These are phyloP conservation scores for Myrmecobius fasciatus DNA, from an alignment of 2,113 vertebrate species.

Conservation along the genomic window DNA sequence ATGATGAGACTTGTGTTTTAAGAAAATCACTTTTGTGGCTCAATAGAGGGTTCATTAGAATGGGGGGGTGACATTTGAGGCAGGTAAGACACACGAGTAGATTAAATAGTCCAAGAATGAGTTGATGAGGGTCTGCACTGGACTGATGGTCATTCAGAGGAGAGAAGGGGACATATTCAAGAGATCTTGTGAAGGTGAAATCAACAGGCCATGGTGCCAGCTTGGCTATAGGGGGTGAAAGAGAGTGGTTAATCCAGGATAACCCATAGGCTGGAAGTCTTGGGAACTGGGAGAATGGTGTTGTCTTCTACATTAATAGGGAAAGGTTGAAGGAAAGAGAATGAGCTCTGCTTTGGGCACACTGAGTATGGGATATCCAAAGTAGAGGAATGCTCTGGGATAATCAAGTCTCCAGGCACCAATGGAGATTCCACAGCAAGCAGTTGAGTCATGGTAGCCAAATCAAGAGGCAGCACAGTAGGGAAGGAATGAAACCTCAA, in stretches of 20 bases:
- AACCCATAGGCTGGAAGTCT: neutral
- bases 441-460: neutral
- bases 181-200: too few relatives aligned
- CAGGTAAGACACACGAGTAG: neutral
- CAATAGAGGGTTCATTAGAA: neutral
- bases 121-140: too few relatives aligned
- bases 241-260: neutral
- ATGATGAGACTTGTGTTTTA: neutral
- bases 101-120: neutral
- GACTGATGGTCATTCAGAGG: too few relatives aligned
- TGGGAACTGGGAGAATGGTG: neutral
- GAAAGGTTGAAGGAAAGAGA: neutral
- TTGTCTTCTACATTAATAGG: neutral
- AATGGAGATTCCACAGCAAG: neutral
- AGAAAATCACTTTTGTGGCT: neutral
- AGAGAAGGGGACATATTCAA: too few relatives aligned
- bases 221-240: neutral
- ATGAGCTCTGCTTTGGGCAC: neutral
- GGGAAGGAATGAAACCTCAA: neutral
- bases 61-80: too few relatives aligned
- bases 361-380: neutral
- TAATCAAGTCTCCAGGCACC: too few relatives aligned
- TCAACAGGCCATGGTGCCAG: too few relatives aligned
- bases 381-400: neutral
- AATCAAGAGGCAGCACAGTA: neutral